A percentile compares a stretch with the other conserved stretches of the same genome.
Conservation (phyloP, 92 coral and sea anemone species). For the Meandrina meandrites region DNA sequence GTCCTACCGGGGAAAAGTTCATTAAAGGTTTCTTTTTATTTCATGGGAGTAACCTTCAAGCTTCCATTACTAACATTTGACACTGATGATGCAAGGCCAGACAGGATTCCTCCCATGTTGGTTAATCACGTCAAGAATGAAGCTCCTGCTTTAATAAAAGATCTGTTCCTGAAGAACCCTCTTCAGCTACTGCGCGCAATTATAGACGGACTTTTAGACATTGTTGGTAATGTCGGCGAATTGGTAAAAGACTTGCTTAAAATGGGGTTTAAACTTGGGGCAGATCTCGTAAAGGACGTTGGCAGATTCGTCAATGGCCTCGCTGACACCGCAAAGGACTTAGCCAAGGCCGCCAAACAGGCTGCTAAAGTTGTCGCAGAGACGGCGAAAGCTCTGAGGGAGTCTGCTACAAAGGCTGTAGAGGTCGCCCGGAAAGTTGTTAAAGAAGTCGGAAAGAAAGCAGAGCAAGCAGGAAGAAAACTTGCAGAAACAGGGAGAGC, state of each 20-base stretch:
- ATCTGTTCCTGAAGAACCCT: slow-evolving; percentile 38
- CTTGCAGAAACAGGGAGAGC: slow-evolving; percentile 39
- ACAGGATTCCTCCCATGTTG: slow-evolving; percentile 50
- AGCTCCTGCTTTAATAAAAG: slow-evolving; percentile 43
- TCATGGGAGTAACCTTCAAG: slow-evolving; percentile 36
- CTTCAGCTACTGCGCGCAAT: slow-evolving; percentile 45
- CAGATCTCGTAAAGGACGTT: slow-evolving; percentile 42
- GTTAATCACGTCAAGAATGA: slow-evolving; percentile 26
- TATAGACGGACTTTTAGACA: slow-evolving; percentile 48
- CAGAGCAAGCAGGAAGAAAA: slow-evolving; percentile 24
- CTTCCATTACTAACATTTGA: slow-evolving; percentile 47
- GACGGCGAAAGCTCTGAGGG: slow-evolving; percentile 30
- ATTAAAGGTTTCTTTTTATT: slow-evolving; percentile 40
- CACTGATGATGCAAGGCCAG: slow-evolving; percentile 54
- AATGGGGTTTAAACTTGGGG: slow-evolving; percentile 42
- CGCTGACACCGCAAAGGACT: slow-evolving; percentile 33
- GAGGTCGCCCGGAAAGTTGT: slow-evolving; percentile 19
- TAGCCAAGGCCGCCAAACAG: slow-evolving; percentile 42
- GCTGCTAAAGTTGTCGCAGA: slow-evolving; percentile 14
- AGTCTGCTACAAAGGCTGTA: slow-evolving; percentile 26
- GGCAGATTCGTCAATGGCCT: slow-evolving; percentile 48
- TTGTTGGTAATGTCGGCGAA: slow-evolving; percentile 46
- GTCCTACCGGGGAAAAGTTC: slow-evolving; percentile 60
- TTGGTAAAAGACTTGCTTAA: slow-evolving; percentile 47
- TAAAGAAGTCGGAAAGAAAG: not conserved